phyloP scores from a whole-genome alignment of 2,113 vertebrate genomes.

The Petromus typicus region DNA sequence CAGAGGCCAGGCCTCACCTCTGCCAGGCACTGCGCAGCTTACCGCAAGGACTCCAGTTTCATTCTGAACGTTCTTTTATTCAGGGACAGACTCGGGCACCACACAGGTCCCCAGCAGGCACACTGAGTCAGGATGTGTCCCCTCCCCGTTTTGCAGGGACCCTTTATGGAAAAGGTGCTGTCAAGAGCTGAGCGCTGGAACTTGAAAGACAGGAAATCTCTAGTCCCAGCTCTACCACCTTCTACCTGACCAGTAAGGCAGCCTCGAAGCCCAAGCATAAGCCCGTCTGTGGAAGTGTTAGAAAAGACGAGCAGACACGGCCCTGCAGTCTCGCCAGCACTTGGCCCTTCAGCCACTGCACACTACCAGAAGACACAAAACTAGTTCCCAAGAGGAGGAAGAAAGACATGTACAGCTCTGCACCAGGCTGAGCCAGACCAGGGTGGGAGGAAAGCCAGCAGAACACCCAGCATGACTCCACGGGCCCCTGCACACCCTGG shows the following conservation, averaged over 20 bases:
- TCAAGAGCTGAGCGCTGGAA: neutral
- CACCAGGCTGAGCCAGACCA: neutral
- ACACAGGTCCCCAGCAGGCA: neutral
- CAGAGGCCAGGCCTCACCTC: neutral
- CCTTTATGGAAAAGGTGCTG: neutral
- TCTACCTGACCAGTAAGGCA: neutral
- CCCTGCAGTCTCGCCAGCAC: neutral
- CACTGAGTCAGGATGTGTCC: neutral
- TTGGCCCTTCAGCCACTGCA: neutral
- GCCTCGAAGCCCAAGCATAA: neutral
- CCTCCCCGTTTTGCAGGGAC: neutral
- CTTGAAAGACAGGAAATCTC: neutral
- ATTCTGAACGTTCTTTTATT: neutral
- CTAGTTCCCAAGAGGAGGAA: neutral
- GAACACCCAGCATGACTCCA: neutral
- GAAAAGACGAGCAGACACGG: neutral
- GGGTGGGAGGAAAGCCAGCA: neutral
- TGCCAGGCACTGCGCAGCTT: neutral
- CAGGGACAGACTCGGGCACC: neutral
- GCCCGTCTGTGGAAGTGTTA: rapidly evolving
- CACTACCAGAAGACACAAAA: slow-evolving; percentile 1
- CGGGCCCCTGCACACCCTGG: neutral
- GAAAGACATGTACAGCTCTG: too few relatives aligned
- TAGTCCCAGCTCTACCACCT: neutral
- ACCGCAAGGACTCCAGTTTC: neutral